phyloP scores from a whole-genome alignment of 2,888 invertebrate genomes.

The Epinotia ramella region DNA sequence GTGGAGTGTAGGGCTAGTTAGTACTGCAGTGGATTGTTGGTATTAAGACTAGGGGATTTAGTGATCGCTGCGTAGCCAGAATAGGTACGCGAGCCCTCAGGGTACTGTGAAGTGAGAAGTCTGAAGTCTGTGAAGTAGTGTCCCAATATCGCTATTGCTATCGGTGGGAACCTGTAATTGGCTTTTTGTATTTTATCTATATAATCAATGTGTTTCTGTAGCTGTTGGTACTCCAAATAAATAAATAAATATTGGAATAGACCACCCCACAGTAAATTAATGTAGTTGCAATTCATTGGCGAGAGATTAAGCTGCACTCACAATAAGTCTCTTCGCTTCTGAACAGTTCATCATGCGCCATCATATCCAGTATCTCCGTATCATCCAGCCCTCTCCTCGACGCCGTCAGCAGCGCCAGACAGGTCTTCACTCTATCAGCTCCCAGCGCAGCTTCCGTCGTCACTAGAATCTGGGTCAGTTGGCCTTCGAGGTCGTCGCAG shows the following conservation, averaged over 20 bases:
- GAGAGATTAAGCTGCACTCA: conserved; percentile 62
- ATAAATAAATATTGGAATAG: too few species aligned
- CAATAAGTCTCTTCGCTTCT: conserved; percentile 87
- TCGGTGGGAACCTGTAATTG: too few species aligned
- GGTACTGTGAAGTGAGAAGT: neutral
- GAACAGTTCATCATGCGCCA: conserved; percentile 87
- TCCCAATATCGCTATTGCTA: too few species aligned
- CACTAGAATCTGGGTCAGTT: conserved; percentile 88
- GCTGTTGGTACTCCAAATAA: too few species aligned
- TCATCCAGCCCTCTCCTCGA: conserved; percentile 92
- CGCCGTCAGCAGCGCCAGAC: conserved; percentile 90
- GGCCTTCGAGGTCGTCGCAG: conserved; percentile 82
- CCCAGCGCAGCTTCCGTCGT: conserved; percentile 89
- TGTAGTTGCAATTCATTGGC: neutral
- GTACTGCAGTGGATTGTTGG: too few species aligned
- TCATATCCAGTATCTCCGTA: conserved; percentile 91
- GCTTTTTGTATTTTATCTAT: too few species aligned
- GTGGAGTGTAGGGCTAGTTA: conserved; percentile 27
- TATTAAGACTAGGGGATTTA: too few species aligned
- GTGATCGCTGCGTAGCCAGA: too few species aligned
- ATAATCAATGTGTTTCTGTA: too few species aligned
- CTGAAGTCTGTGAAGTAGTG: too few species aligned
- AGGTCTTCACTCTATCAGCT: conserved; percentile 86
- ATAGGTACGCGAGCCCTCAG: too few species aligned
- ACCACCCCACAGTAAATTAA: too few species aligned